Percentiles rank a stretch among this genome's conserved stretches.
These are phyloP conservation scores for Drosophila micromelanica DNA, from an alignment of 1,140 invertebrate species.

Conservation along the genomic window DNA sequence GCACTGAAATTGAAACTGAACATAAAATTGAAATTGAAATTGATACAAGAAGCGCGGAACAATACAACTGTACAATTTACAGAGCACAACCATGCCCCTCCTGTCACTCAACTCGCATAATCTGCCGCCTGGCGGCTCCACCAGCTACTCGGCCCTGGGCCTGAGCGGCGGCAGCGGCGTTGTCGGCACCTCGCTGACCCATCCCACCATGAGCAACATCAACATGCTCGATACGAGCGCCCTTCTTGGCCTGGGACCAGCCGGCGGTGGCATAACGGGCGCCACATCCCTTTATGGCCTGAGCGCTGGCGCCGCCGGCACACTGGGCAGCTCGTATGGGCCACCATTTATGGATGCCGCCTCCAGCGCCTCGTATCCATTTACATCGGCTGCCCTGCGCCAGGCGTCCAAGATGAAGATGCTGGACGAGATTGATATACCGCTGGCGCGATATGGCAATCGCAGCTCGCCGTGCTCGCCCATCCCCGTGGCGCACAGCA, in stretches of 20 bases:
- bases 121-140: conserved; percentile 82
- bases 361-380: conserved; percentile 85
- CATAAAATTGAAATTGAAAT: conserved; percentile 48
- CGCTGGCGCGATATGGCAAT: conserved; percentile 86
- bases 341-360: conserved; percentile 77
- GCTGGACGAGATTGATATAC: conserved; percentile 88
- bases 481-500: conserved; percentile 85
- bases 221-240: conserved; percentile 76
- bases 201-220: conserved; percentile 75
- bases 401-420: conserved; percentile 87
- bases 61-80: conserved; percentile 85
- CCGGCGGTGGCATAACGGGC: conserved; percentile 63
- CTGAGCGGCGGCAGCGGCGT: conserved; percentile 59
- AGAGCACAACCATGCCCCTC: conserved; percentile 87
- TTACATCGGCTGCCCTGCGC: conserved; percentile 87
- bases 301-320: conserved; percentile 55
- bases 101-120: conserved; percentile 86
- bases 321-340: conserved; percentile 69
- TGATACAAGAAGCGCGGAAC: conserved; percentile 78
- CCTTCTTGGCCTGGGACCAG: conserved; percentile 57
- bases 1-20: conserved; percentile 41
- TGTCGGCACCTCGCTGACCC: conserved; percentile 74
- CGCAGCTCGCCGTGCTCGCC: conserved; percentile 88
- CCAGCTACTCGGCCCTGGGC: conserved; percentile 79
- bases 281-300: conserved; percentile 72